Base-by-base conservation (phyloP, 2,113 vertebrate species). In the Orcinus orca region DNA sequence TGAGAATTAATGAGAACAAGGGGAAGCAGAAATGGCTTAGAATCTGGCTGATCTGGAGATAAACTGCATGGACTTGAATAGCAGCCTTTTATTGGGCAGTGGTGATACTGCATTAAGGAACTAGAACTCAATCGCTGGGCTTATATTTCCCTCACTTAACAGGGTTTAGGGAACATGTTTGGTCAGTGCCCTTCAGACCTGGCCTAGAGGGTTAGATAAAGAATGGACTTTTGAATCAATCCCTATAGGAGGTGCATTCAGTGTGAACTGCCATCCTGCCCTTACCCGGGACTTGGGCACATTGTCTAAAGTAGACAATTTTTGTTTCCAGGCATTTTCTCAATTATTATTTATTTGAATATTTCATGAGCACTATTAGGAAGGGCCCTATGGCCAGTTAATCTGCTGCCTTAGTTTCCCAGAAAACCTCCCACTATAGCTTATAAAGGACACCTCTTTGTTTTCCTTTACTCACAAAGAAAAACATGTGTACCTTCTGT, bases 391-490 rank as follows among this genome's bases (percentile, higher is more conserved):
- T 50, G 10, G 50, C 21, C 1, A 13, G 18, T 47, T 90, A 68
- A 53, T 23, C 15, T 70, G 18, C 9, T 68, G 18, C 31, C 29
- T 94, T 88, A 62, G 13, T 70, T 95, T 95, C 41, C 58, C 2
- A 18, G 25, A 44, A 74, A 95, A 11, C 18, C 7, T 86, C 25
- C 44, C 53, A n/a, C 9, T 26, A 8, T 21, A 62, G 13, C 9
- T 89, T 47, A 41, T 36, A 93, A 63, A 83, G n/a, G 33, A 58
- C 3, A 38, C 31, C 6, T 5, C 20, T 71, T 85, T 77, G 13
- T 25, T 92, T 93, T 41, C 36, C 26, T 93, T 96, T 79, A 53
- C 44, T 77, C 38, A 50, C 1, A 70, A 70, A 82, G 53, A 36
- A 95, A 94, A 90, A 88, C 68, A 12, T 18, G 0, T 31, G 3